Percentiles rank a stretch among this genome's conserved stretches.
These are phyloP conservation scores for Clytia hemisphaerica DNA, from an alignment of 30 jellyfish, hydroid and myxozoan genomes.

Conservation along the genomic window DNA sequence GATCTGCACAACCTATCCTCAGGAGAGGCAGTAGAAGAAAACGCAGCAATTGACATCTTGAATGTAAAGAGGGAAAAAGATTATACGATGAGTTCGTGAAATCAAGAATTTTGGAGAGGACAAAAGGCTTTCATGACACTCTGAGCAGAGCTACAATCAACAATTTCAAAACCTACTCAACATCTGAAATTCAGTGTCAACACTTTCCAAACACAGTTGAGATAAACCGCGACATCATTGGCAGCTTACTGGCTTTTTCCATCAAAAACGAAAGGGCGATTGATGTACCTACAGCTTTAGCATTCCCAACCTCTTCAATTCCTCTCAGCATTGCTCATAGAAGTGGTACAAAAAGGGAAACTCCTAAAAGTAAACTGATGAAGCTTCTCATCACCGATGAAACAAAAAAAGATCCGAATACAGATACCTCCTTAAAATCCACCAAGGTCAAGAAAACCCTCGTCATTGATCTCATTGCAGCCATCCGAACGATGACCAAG, in stretches of 20 bases:
- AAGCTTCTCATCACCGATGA: neutral
- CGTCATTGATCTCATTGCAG: slow-evolving; percentile 47
- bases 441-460: neutral
- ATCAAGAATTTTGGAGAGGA: neutral
- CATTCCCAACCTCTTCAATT: neutral
- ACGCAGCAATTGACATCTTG: no score
- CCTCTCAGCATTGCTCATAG: neutral
- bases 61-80: no score
- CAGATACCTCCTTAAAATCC: neutral
- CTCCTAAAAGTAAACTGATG: neutral
- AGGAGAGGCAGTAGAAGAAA: no score
- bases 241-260: neutral
- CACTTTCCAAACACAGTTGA: neutral
- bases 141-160: neutral
- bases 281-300: neutral
- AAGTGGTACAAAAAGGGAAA: neutral
- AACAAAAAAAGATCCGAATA: neutral
- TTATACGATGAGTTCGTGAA: neutral
- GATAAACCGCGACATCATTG: neutral
- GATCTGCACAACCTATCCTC: no score
- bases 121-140: neutral
- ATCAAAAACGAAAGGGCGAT: neutral
- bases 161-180: neutral
- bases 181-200: no score
- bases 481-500: slow-evolving; percentile 36